These are phyloP conservation scores for Sinocyclocheilus rhinocerous DNA, from an alignment of 2,113 vertebrate genomes.

Conservation along the genomic window DNA sequence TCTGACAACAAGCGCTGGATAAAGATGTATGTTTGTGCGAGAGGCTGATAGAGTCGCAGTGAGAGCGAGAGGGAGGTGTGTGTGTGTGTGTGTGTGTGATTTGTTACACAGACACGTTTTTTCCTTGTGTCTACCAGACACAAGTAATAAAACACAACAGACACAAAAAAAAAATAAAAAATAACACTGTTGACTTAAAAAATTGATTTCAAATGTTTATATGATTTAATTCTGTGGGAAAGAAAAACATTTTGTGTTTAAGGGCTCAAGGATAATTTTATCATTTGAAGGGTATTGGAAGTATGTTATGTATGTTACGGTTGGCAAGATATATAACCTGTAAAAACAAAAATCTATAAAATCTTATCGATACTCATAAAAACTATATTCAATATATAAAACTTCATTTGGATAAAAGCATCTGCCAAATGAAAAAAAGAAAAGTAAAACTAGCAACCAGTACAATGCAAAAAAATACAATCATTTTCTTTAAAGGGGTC, in stretches of 20 bases:
- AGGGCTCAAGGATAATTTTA: neutral
- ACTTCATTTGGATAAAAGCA: neutral
- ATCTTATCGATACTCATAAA: neutral
- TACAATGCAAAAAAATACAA: too few species aligned
- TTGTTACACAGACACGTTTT: neutral
- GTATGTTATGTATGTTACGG: neutral
- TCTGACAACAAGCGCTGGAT: conserved; percentile 99
- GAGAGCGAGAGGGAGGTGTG: conserved; percentile 15
- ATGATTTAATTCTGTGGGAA: conserved; percentile 14
- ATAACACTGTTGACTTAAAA: neutral
- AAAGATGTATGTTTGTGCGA: conserved; percentile 98
- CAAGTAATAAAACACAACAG: conserved; percentile 1
- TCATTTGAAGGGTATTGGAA: neutral
- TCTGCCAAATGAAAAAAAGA: neutral
- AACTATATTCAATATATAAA: neutral
- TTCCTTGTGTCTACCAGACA: conserved; percentile 21
- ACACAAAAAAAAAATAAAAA: too few species aligned
- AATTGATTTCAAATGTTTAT: neutral
- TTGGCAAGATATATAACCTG: neutral
- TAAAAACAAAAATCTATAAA: neutral
- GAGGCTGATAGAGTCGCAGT: conserved; percentile 61
- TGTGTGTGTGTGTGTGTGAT: conserved; percentile 24
- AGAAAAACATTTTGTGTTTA: neutral
- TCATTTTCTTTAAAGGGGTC: too few species aligned
- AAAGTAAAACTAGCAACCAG: neutral